Percentiles rank a stretch among this genome's conserved stretches.
phyloP scores from a whole-genome alignment of 2,797 vertebrate genomes.

The Channa striata region DNA sequence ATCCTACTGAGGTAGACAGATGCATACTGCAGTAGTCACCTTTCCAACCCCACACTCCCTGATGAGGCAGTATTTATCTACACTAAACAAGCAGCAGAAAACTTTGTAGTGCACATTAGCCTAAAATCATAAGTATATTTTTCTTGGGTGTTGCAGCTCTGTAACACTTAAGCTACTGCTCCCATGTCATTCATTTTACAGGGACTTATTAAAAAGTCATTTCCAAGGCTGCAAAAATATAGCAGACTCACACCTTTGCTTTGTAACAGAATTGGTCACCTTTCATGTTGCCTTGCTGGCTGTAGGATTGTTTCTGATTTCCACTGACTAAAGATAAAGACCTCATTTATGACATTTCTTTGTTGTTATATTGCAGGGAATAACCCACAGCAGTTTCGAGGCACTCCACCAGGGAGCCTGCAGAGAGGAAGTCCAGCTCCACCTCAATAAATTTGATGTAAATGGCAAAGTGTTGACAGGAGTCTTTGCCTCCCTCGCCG shows the following conservation, averaged over 20 bases:
- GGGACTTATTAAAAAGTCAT: constrained; percentile 11
- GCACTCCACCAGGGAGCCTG: constrained; percentile 97
- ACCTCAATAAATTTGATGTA: constrained; percentile 99
- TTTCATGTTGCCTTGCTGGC: constrained; percentile 29
- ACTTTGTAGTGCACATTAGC: constrained; percentile 66
- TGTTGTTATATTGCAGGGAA: constrained; percentile 95
- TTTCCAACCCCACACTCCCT: constrained; percentile 66
- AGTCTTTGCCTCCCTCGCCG: constrained; percentile 49
- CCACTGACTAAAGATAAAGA: too few species aligned
- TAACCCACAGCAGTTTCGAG: constrained; percentile 98
- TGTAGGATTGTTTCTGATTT: constrained; percentile 26
- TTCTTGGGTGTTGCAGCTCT: constrained; percentile 40
- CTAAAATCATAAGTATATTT: constrained; percentile 43
- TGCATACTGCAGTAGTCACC: constrained; percentile 69
- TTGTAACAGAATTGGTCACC: constrained; percentile 31
- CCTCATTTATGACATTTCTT: constrained; percentile 67
- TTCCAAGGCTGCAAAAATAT: constrained; percentile 27
- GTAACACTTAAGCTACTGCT: constrained; percentile 32
- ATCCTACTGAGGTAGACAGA: constrained; percentile 79
- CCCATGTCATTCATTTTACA: constrained; percentile 15
- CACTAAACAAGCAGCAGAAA: constrained; percentile 65
- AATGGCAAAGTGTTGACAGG: constrained; percentile 84
- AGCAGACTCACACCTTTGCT: constrained; percentile 45
- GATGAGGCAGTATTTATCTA: constrained; percentile 72
- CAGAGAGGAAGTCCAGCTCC: constrained; percentile 98